phyloP scores from a whole-genome alignment of 2,888 invertebrate genomes.

The Hydroisotoma schaefferi region DNA sequence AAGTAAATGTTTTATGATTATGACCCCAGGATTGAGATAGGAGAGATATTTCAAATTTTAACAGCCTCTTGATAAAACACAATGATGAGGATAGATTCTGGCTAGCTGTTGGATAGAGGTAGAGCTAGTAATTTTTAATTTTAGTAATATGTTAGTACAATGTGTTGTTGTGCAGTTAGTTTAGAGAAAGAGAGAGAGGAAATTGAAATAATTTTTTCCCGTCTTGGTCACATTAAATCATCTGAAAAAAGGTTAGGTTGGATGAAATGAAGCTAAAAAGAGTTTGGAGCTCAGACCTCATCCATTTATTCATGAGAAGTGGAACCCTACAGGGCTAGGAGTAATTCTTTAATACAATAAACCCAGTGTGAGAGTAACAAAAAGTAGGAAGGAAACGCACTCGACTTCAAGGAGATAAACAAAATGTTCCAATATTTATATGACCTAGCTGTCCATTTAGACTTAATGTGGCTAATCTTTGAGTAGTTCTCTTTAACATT shows the following conservation, averaged over 20 bases:
- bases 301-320: conserved; percentile 31
- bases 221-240: conserved; percentile 3
- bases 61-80: conserved; percentile 1
- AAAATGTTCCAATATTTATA: conserved; percentile 3
- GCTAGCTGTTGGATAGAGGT: no score
- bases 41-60: not conserved
- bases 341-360: conserved; percentile 39
- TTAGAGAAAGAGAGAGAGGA: no score
- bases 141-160: no score
- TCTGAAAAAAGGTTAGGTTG: not conserved
- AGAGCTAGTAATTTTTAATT: no score
- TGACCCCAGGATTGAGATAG: not conserved
- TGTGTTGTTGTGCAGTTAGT: no score
- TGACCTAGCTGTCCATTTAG: conserved; percentile 10
- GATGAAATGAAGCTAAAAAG: not conserved
- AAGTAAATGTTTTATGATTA: not conserved
- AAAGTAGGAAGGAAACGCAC: no score
- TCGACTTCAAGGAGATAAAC: no score
- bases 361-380: conserved; percentile 26
- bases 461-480: conserved; percentile 6
- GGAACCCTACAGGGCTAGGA: conserved; percentile 31
- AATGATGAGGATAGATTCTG: no score
- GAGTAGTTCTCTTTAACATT: no score
- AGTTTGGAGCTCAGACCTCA: conserved; percentile 4
- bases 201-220: conserved; percentile 2